Conservation (phyloP, 2,888 invertebrate species). For the Sminthurides aquaticus region DNA sequence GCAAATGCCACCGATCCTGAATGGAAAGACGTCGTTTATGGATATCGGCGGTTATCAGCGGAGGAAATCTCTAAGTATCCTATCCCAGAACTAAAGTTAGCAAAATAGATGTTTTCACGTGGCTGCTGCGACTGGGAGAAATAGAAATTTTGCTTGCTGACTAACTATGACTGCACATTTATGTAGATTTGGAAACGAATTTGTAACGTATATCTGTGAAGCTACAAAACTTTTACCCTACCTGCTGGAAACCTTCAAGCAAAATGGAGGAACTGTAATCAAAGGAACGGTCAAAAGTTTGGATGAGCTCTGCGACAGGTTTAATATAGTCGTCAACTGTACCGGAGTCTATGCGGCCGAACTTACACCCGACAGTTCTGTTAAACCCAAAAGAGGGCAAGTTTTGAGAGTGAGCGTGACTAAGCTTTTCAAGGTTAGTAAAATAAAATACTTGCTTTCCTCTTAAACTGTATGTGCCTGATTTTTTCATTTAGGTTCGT, state of each 20-base stretch:
- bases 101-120: too few relatives aligned
- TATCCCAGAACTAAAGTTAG: constrained; percentile 34
- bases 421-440: constrained; percentile 2
- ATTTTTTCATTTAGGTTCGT: constrained; percentile 50
- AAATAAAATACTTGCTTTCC: not conserved
- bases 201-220: constrained; percentile 62
- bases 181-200: constrained; percentile 53
- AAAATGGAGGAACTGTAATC: constrained; percentile 55
- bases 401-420: constrained; percentile 54
- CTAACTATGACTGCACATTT: too few relatives aligned
- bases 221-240: constrained; percentile 60
- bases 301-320: constrained; percentile 51
- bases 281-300: constrained; percentile 52
- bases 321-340: constrained; percentile 71
- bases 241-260: constrained; percentile 57
- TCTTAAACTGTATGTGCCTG: not conserved
- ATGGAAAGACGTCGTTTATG: constrained; percentile 45
- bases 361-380: constrained; percentile 56
- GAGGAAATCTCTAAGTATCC: constrained; percentile 40
- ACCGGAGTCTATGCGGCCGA: constrained; percentile 61
- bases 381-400: constrained; percentile 67
- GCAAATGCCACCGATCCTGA: constrained; percentile 36
- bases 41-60: constrained; percentile 43
- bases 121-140: not conserved
- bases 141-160: too few relatives aligned